Percentiles rank a stretch among this genome's conserved stretches.
These are phyloP conservation scores for Sebastes dallii DNA, from an alignment of 2,797 vertebrate genomes.

Conservation along the genomic window DNA sequence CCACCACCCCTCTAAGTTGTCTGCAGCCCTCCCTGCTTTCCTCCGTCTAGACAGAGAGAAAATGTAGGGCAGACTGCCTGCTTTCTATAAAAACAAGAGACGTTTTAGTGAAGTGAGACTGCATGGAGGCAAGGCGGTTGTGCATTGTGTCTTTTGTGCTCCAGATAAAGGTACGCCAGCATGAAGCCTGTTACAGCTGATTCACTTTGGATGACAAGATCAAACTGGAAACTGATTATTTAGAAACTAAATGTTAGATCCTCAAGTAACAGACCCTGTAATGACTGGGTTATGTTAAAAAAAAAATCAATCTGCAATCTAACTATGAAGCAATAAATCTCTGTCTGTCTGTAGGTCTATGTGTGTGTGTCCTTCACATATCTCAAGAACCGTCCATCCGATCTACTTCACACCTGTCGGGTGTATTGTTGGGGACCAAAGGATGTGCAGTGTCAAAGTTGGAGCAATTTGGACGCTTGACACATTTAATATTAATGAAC, in stretches of 20 bases:
- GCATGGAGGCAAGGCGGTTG: not conserved
- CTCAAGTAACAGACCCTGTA: not conserved
- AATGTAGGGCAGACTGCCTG: conserved; percentile 49
- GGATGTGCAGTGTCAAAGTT: too few species aligned
- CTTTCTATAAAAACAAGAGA: conserved; percentile 33
- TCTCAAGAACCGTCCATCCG: not conserved
- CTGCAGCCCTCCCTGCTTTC: conserved; percentile 9
- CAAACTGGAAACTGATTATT: not conserved
- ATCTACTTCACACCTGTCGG: not conserved
- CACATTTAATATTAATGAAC: too few species aligned
- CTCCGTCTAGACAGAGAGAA: conserved; percentile 44
- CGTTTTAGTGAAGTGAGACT: conserved; percentile 5
- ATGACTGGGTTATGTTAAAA: not conserved
- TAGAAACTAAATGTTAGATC: not conserved
- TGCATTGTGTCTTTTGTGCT: not conserved
- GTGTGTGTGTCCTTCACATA: not conserved
- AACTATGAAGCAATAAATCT: not conserved
- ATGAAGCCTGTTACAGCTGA: not conserved
- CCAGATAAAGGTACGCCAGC: not conserved
- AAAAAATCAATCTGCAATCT: too few species aligned
- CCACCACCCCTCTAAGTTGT: not conserved
- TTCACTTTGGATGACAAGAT: not conserved
- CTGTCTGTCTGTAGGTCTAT: too few species aligned
- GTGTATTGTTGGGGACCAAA: not conserved
- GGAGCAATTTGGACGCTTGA: too few species aligned